phyloP scores from a whole-genome alignment of 53 echinoderm and acorn worm genomes.

The Actinopyga echinites region DNA sequence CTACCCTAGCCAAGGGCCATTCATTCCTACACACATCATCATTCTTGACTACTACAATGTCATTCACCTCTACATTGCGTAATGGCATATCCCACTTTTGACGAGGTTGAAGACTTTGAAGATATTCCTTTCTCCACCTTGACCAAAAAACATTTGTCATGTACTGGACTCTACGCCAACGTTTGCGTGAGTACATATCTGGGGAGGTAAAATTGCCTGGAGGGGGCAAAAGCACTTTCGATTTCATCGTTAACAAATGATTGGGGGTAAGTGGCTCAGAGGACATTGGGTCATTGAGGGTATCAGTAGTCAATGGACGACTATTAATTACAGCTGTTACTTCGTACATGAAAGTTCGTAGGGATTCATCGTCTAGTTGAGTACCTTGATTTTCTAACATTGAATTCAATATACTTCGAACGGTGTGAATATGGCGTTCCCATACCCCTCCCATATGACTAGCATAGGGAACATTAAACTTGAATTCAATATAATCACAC shows the following conservation, averaged over 20 bases:
- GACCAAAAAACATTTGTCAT: conserved; percentile 32
- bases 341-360: conserved; percentile 57
- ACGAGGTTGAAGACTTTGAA: conserved; percentile 18
- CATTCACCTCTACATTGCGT: too few species aligned
- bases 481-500: too few species aligned
- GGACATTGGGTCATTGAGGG: neutral
- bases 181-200: neutral
- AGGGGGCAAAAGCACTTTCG: conserved; percentile 7
- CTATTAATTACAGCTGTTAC: conserved; percentile 50
- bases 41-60: neutral
- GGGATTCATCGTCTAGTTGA: conserved; percentile 54
- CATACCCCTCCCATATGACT: conserved; percentile 78
- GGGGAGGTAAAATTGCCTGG: neutral
- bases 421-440: conserved; percentile 65
- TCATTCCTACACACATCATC: neutral
- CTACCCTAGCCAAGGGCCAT: neutral
- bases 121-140: conserved; percentile 31
- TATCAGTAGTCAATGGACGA: conserved; percentile 36
- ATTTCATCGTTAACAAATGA: neutral
- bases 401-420: conserved; percentile 47
- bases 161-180: conserved; percentile 38
- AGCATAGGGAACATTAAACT: conserved; percentile 23
- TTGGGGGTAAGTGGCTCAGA: neutral
- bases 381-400: conserved; percentile 50
- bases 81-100: neutral